Conservation (phyloP, 2,113 vertebrate genomes). For the Ornithorhynchus anatinus region DNA sequence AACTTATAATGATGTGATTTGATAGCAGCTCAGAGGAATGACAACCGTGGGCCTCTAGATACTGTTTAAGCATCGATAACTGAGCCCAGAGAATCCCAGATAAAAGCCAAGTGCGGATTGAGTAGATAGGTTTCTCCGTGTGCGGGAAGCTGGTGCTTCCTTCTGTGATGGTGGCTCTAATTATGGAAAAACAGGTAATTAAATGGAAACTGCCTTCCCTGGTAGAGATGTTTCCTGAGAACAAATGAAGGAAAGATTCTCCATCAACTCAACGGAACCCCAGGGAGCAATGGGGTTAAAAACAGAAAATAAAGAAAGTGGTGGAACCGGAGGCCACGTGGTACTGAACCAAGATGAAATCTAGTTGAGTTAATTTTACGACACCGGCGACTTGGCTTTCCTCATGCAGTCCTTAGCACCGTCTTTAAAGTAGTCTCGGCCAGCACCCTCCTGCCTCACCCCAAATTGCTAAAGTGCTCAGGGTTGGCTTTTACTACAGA, state of each 20-base stretch:
- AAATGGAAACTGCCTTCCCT: background rate
- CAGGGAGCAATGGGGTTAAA: background rate
- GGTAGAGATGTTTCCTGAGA: background rate
- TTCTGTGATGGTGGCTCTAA: background rate
- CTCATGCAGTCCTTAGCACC: too few species aligned
- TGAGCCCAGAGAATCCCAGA: background rate
- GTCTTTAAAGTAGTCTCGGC: background rate
- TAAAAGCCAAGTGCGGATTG: background rate
- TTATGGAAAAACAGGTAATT: background rate
- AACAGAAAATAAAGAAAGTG: too few species aligned
- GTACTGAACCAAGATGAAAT: too few species aligned
- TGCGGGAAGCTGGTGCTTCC: background rate
- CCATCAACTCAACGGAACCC: background rate
- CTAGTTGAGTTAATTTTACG: too few species aligned
- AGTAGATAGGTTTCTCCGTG: background rate
- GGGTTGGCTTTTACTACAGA: slow-evolving; percentile 2
- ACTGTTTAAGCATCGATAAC: background rate
- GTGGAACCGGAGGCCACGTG: too few species aligned
- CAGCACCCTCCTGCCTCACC: background rate
- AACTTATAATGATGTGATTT: background rate
- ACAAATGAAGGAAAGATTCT: background rate
- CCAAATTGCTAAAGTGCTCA: background rate
- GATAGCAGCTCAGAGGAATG: background rate
- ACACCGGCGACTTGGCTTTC: too few species aligned
- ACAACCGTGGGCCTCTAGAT: background rate